Percentiles rank a stretch among this genome's conserved stretches.
These are phyloP conservation scores for Gallinago media DNA, from an alignment of 2,113 vertebrate genomes.

Conservation along the genomic window DNA sequence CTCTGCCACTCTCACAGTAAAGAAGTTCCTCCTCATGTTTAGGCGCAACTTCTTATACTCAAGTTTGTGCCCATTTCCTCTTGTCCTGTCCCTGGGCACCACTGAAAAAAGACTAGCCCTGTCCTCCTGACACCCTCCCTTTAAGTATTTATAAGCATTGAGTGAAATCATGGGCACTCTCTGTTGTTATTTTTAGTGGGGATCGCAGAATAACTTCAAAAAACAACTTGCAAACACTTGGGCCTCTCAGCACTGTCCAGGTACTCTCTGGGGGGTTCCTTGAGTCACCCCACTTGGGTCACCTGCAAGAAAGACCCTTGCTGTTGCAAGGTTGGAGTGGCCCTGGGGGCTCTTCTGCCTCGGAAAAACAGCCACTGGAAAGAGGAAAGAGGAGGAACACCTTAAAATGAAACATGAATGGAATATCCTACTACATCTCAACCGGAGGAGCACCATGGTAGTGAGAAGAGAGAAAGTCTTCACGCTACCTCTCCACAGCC, in stretches of 20 bases:
- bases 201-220: background rate
- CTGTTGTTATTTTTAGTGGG: background rate
- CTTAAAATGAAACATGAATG: background rate
- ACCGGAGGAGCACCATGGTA: background rate
- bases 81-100: too few species aligned
- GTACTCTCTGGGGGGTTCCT: background rate
- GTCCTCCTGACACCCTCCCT: too few species aligned
- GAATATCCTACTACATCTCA: background rate
- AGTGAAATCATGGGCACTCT: background rate
- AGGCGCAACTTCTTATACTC: too few species aligned
- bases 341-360: background rate
- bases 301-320: background rate
- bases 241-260: background rate
- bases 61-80: too few species aligned
- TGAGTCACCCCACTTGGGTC: fast-evolving
- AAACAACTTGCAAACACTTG: background rate
- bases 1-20: too few species aligned
- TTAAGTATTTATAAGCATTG: too few species aligned
- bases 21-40: too few species aligned
- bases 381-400: background rate
- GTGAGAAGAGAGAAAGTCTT: background rate
- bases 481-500: fast-evolving
- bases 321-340: background rate
- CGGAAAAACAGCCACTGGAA: background rate
- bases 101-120: too few species aligned